Conservation (phyloP, 2,113 vertebrate species). For the Cyanoramphus novaezelandiae region DNA sequence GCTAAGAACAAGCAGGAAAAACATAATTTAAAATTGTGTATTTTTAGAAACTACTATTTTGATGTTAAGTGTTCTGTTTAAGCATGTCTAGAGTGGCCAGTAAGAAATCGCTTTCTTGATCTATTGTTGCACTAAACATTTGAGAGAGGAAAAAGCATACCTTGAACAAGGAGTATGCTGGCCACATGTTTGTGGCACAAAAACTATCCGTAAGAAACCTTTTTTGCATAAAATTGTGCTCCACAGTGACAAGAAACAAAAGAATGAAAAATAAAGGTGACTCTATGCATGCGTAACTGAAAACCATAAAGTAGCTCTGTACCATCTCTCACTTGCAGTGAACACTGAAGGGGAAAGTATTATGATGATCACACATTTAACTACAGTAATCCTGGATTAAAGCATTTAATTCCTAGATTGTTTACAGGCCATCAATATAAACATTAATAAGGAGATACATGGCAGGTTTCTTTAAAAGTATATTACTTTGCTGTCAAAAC, state of each 20-base stretch:
- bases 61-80: neutral
- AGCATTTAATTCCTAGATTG: neutral
- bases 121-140: neutral
- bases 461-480: neutral
- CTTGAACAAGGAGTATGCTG: neutral
- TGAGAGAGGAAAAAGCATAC: neutral
- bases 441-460: constrained; percentile 12
- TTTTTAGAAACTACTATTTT: neutral
- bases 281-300: neutral
- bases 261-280: neutral
- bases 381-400: constrained; percentile 16
- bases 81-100: neutral
- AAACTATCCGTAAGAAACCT: neutral
- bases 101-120: neutral
- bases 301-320: neutral
- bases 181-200: neutral
- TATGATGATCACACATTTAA: neutral
- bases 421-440: constrained; percentile 21
- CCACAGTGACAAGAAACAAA: neutral
- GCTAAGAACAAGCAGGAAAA: neutral
- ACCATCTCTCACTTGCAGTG: neutral
- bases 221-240: neutral
- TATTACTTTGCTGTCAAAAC: neutral
- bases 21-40: neutral
- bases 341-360: neutral